Conservation (phyloP, 2,797 vertebrate species). For the Gymnoscopelus braueri region DNA sequence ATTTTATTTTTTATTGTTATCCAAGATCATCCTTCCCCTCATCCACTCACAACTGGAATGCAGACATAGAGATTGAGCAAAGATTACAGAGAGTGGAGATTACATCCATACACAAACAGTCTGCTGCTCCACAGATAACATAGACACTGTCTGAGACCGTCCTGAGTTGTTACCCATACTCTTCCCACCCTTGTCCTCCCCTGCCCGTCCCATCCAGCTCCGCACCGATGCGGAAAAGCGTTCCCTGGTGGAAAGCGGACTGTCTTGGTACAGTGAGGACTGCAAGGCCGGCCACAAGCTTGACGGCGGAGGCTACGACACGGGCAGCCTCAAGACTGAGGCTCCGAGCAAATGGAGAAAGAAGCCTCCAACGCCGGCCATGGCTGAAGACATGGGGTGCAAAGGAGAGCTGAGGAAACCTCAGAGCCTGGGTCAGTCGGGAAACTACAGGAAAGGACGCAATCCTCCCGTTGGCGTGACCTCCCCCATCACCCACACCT, state of each 20-base stretch:
- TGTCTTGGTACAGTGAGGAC: slow-evolving; percentile 96
- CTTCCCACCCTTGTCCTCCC: slow-evolving; percentile 30
- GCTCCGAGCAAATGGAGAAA: slow-evolving; percentile 94
- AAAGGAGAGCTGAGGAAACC: slow-evolving; percentile 91
- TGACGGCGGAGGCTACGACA: slow-evolving; percentile 85
- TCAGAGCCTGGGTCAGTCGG: slow-evolving; percentile 86
- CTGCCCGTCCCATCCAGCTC: slow-evolving; percentile 78
- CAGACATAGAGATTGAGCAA: slow-evolving; percentile 49
- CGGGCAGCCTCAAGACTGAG: slow-evolving; percentile 94
- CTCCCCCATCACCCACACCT: slow-evolving; percentile 95
- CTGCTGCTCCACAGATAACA: slow-evolving; percentile 54
- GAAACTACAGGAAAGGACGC: slow-evolving; percentile 89
- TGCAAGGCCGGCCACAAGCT: slow-evolving; percentile 85
- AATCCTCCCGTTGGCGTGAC: slow-evolving; percentile 94
- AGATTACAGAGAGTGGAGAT: slow-evolving; percentile 49
- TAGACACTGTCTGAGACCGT: slow-evolving; percentile 31
- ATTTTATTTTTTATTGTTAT: background rate
- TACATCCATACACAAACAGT: slow-evolving; percentile 9
- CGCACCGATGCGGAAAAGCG: slow-evolving; percentile 98
- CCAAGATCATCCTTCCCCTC: slow-evolving; percentile 4
- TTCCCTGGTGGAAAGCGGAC: slow-evolving; percentile 93
- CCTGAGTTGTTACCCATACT: slow-evolving; percentile 34
- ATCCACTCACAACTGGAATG: slow-evolving; percentile 51
- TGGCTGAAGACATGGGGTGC: slow-evolving; percentile 72
- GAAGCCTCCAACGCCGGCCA: slow-evolving; percentile 79